Conservation (phyloP, 2,113 vertebrate genomes). For the Caloenas nicobarica region DNA sequence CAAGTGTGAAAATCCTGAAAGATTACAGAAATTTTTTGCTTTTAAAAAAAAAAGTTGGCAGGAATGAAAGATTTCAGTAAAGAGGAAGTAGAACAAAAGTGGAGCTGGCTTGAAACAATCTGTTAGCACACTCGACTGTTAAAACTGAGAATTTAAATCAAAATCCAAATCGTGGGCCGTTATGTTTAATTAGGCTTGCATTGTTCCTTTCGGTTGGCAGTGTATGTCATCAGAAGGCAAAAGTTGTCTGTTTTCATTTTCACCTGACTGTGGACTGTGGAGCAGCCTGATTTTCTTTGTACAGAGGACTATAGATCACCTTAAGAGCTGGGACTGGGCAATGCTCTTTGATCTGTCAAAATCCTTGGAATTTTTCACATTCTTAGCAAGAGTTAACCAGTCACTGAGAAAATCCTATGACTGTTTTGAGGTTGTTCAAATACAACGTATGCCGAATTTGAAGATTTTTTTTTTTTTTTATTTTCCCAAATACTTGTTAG, state of each 20-base stretch:
- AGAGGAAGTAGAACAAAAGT: not conserved
- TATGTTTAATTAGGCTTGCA: not conserved
- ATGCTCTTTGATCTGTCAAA: not conserved
- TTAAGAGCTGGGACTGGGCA: not conserved
- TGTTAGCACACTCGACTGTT: not conserved
- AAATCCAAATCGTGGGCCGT: not conserved
- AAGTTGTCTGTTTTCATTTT: not conserved
- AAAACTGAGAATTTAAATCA: not conserved
- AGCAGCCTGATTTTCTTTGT: not conserved
- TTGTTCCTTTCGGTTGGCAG: not conserved
- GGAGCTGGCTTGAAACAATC: not conserved
- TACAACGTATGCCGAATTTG: not conserved
- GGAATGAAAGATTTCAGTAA: not conserved
- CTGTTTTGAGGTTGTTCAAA: not conserved
- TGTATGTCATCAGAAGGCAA: not conserved
- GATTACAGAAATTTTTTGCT: not conserved
- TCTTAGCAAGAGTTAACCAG: not conserved
- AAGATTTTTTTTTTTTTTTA: not conserved
- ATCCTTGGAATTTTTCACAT: not conserved
- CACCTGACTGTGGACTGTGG: not conserved
- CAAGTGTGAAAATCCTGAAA: not conserved
- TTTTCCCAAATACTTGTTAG: not conserved
- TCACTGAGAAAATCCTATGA: not conserved
- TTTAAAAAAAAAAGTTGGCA: not conserved
- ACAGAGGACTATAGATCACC: not conserved